Evolutionary conservation across 1,140 invertebrate species (phyloP).

Genomic region (Trichonephila inaurata): DNA sequence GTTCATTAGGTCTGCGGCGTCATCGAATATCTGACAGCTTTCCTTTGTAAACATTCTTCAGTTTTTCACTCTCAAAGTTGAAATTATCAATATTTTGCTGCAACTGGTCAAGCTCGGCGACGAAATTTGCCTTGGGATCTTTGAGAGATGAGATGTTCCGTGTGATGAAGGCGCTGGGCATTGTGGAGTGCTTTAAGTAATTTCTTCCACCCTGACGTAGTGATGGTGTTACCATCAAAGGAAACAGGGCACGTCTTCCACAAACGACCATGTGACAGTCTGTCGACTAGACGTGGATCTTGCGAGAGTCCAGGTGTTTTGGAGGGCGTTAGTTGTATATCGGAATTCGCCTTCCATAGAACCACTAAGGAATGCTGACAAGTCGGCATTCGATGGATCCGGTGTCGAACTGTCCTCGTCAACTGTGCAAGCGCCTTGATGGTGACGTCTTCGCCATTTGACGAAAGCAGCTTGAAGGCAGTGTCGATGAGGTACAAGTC

Average conservation of each 20-base stretch:
- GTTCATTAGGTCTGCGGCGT: too few relatives aligned
- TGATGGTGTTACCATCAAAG: background rate
- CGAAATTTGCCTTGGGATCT: slow-evolving; percentile 1
- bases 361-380: background rate
- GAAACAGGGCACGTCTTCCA: too few relatives aligned
- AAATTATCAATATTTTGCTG: too few relatives aligned
- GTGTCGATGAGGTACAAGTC: background rate
- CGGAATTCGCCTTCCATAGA: too few relatives aligned
- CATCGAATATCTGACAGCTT: too few relatives aligned
- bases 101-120: too few relatives aligned
- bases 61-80: too few relatives aligned
- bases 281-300: background rate
- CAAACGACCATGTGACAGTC: background rate
- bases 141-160: background rate
- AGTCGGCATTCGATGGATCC: background rate
- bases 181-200: background rate
- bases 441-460: background rate
- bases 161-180: background rate
- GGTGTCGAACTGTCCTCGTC: background rate
- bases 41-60: too few relatives aligned
- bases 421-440: background rate
- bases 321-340: background rate
- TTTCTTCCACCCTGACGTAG: background rate
- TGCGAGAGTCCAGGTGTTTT: background rate
- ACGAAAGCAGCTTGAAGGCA: too few relatives aligned